Evolutionary conservation across 2,797 vertebrate genomes (phyloP).

Genomic region (Sebastes aleutianus): DNA sequence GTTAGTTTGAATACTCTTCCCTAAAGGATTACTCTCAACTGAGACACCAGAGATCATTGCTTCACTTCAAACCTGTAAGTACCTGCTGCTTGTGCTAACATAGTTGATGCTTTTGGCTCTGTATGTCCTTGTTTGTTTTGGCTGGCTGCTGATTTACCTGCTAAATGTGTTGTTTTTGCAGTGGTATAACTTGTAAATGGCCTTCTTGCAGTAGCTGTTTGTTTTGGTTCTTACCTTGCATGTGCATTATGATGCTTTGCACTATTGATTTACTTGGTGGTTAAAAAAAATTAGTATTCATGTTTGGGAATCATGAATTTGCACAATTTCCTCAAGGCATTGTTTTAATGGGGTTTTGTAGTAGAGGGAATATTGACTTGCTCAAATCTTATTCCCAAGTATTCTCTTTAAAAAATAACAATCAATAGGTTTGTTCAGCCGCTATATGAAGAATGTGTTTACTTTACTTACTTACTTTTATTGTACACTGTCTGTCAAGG

Average conservation of each 20-base stretch:
- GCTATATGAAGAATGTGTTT: background rate
- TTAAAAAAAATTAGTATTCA: background rate
- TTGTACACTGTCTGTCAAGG: background rate
- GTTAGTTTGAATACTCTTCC: background rate
- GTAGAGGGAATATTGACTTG: background rate
- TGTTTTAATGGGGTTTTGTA: background rate
- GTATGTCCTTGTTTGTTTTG: background rate
- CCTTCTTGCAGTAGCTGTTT: background rate
- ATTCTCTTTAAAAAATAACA: background rate
- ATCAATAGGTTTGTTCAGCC: background rate
- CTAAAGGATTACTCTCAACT: background rate
- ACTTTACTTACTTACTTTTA: background rate
- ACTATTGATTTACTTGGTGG: background rate
- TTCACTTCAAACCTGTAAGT: background rate
- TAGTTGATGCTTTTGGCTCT: background rate
- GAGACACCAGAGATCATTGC: background rate
- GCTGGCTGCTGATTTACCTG: background rate
- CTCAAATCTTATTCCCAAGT: background rate
- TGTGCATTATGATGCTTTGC: background rate
- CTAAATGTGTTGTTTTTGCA: background rate
- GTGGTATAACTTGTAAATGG: background rate
- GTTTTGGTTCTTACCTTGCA: background rate
- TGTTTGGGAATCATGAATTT: background rate
- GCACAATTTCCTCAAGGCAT: background rate
- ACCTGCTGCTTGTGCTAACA: background rate